Percentiles rank a stretch among this genome's conserved stretches.
Evolutionary conservation across 2,888 invertebrate genomes (phyloP).

Genomic region (Hyposoter didymator): DNA sequence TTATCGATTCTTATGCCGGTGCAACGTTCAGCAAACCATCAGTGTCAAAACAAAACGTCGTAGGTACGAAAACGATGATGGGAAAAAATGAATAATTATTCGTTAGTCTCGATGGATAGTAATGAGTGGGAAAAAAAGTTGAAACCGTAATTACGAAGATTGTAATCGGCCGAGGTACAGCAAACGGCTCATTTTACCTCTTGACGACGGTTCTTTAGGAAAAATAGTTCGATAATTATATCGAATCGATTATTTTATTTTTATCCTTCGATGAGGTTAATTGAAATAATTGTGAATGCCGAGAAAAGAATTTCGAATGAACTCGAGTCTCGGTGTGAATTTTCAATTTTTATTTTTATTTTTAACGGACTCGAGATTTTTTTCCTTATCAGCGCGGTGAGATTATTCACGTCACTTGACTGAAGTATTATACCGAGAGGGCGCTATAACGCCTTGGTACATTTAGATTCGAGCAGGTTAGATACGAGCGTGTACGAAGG

Average conservation of each 20-base stretch:
- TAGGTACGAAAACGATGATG: background rate
- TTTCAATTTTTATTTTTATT: background rate
- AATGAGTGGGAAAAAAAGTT: background rate
- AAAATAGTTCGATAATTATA: background rate
- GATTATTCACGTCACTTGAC: slow-evolving; percentile 34
- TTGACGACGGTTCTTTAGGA: background rate
- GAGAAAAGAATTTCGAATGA: background rate
- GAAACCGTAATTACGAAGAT: background rate
- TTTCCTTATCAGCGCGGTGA: slow-evolving; percentile 19
- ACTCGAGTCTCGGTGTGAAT: background rate
- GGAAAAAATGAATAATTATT: background rate
- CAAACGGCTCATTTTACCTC: background rate
- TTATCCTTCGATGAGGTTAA: background rate
- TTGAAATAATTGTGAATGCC: background rate
- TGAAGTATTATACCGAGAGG: slow-evolving; percentile 22
- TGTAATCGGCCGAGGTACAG: background rate
- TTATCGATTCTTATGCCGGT: background rate
- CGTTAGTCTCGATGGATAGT: background rate
- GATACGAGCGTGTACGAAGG: slow-evolving; percentile 13
- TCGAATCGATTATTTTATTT: background rate
- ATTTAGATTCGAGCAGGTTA: slow-evolving; percentile 25
- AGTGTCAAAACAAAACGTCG: background rate
- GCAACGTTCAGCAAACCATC: background rate
- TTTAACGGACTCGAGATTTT: slow-evolving; percentile 1
- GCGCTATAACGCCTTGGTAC: slow-evolving; percentile 23